phyloP scores from a whole-genome alignment of 35 echinoderm and acorn worm genomes.

The Heliocidaris tuberculata region DNA sequence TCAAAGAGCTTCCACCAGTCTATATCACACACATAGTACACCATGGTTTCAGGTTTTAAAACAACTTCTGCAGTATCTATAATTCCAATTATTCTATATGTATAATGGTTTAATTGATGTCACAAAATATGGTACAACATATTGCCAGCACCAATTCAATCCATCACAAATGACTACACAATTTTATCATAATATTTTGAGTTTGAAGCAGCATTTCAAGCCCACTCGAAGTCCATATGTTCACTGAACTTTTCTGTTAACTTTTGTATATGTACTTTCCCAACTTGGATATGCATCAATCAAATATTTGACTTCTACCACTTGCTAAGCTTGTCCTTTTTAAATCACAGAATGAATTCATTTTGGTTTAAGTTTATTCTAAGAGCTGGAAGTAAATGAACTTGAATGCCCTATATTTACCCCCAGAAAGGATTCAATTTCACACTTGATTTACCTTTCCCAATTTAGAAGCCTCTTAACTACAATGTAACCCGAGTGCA shows the following conservation, averaged over 20 bases:
- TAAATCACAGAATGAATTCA: too few relatives aligned
- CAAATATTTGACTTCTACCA: too few relatives aligned
- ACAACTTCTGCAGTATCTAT: neutral
- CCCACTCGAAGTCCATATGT: neutral
- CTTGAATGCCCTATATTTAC: neutral
- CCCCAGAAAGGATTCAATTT: neutral
- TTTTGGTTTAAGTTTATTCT: neutral
- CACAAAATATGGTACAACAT: neutral
- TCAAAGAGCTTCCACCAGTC: neutral
- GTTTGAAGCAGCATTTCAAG: neutral
- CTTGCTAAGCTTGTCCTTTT: too few relatives aligned
- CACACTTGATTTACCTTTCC: constrained; percentile 3
- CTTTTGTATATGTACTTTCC: neutral
- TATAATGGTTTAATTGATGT: neutral
- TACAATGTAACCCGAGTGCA: neutral
- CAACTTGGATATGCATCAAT: neutral
- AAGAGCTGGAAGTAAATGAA: neutral
- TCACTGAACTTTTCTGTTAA: neutral
- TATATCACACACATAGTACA: neutral
- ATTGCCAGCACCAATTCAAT: neutral
- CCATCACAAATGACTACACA: neutral
- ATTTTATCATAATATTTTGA: neutral
- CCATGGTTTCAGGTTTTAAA: neutral
- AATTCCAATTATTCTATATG: neutral
- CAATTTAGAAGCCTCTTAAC: neutral